phyloP scores from a whole-genome alignment of 2,888 invertebrate genomes.

The Macaria notata region DNA sequence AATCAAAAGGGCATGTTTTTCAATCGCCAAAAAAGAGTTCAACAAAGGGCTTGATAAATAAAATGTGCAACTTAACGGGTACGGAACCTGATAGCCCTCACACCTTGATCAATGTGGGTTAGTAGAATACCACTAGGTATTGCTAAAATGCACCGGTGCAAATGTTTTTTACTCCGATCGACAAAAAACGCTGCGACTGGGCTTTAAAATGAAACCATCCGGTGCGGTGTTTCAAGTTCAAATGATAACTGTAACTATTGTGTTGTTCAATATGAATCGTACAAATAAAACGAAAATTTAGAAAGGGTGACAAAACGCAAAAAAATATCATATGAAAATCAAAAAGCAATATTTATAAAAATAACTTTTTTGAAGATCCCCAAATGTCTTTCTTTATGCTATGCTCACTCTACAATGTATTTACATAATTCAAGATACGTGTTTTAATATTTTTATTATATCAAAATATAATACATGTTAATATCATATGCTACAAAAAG shows the following conservation, averaged over 20 bases:
- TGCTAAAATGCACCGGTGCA: slow-evolving; percentile 48
- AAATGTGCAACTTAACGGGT: slow-evolving; percentile 63
- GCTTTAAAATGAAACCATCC: slow-evolving; percentile 70
- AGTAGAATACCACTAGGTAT: slow-evolving; percentile 58
- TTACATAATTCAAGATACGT: too few species aligned
- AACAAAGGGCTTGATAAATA: slow-evolving; percentile 59
- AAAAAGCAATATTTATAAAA: too few species aligned
- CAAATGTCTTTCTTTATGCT: too few species aligned
- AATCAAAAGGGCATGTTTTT: slow-evolving; percentile 56
- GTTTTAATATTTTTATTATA: too few species aligned
- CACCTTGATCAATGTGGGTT: slow-evolving; percentile 81
- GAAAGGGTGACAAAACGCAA: slow-evolving; percentile 18
- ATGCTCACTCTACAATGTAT: too few species aligned
- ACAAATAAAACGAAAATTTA: slow-evolving; percentile 7
- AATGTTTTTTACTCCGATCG: slow-evolving; percentile 61
- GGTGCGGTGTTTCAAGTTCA: slow-evolving; percentile 48
- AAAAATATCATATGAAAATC: background rate
- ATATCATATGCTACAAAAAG: too few species aligned
- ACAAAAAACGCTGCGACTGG: slow-evolving; percentile 61
- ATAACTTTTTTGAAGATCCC: too few species aligned
- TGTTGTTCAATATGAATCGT: slow-evolving; percentile 19
- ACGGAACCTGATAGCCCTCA: slow-evolving; percentile 75
- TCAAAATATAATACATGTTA: too few species aligned
- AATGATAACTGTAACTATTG: slow-evolving; percentile 31
- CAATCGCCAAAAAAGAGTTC: slow-evolving; percentile 56